These are phyloP conservation scores for Schizopygopsis pylzovi DNA, from an alignment of 2,797 vertebrate genomes.

Conservation along the genomic window DNA sequence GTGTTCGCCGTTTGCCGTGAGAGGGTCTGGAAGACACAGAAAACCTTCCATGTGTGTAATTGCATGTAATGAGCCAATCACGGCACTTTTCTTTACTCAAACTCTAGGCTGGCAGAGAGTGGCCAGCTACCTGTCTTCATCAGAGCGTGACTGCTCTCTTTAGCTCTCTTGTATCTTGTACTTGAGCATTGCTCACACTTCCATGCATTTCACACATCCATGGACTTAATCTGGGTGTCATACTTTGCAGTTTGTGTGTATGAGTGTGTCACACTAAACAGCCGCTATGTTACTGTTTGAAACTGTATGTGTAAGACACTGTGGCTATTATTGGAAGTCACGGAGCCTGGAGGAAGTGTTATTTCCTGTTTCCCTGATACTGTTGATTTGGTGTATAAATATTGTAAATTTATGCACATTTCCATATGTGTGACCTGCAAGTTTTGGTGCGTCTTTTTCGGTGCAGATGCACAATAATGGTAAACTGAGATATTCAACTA, in stretches of 20 bases:
- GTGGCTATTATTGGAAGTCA: slow-evolving; percentile 23
- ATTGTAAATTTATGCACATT: neutral
- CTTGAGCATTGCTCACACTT: slow-evolving; percentile 40
- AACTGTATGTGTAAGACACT: slow-evolving; percentile 18
- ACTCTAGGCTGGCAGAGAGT: slow-evolving; percentile 18
- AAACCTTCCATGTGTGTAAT: slow-evolving; percentile 57
- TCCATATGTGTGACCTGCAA: neutral
- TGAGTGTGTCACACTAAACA: slow-evolving; percentile 39
- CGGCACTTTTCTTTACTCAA: neutral
- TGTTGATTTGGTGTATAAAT: slow-evolving; percentile 15
- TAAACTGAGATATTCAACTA: neutral
- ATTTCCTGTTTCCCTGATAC: slow-evolving; percentile 10
- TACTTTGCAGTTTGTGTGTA: slow-evolving; percentile 14
- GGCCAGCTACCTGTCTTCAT: slow-evolving; percentile 44
- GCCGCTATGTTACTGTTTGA: slow-evolving; percentile 1
- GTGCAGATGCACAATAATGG: neutral
- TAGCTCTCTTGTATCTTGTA: slow-evolving; percentile 20
- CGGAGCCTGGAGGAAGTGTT: neutral
- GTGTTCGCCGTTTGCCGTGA: slow-evolving; percentile 32
- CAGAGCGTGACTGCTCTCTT: slow-evolving; percentile 46
- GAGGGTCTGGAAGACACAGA: slow-evolving; percentile 41
- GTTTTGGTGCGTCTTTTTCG: neutral
- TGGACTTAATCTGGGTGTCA: slow-evolving; percentile 36
- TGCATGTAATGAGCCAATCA: slow-evolving; percentile 53
- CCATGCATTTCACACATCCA: slow-evolving; percentile 45